Conservation (phyloP, 2,888 invertebrate species). For the Thera britannica region DNA sequence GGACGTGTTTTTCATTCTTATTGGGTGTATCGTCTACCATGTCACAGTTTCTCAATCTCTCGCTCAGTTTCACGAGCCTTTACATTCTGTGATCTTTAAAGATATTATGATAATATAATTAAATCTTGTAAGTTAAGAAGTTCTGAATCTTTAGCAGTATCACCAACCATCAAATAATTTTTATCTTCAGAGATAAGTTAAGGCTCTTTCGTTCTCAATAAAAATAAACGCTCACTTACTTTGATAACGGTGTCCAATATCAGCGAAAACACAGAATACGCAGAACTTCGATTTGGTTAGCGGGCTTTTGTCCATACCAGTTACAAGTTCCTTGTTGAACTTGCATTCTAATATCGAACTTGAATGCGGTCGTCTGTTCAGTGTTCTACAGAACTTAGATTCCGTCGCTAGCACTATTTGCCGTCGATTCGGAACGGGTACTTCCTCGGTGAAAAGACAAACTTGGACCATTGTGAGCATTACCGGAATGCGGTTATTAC, state of each 20-base stretch:
- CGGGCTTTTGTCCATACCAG: constrained; percentile 35
- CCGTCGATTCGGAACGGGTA: constrained; percentile 51
- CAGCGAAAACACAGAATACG: constrained; percentile 11
- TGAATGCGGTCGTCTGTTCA: constrained; percentile 49
- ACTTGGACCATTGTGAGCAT: constrained; percentile 63
- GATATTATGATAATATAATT: no score
- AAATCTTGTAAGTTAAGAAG: no score
- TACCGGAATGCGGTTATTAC: constrained; percentile 55
- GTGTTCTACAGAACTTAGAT: constrained; percentile 48
- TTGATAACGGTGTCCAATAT: constrained; percentile 22
- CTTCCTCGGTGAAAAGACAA: constrained; percentile 55
- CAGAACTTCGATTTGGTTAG: constrained; percentile 30
- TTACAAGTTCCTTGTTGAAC: constrained; percentile 50
- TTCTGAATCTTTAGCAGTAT: no score
- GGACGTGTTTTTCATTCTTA: constrained; percentile 36
- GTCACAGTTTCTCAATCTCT: neutral
- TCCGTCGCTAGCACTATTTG: constrained; percentile 48
- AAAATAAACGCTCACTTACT: constrained; percentile 6
- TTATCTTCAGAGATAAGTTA: no score
- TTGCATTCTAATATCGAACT: constrained; percentile 53
- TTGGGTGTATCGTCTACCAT: constrained; percentile 1
- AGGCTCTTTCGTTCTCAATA: constrained; percentile 2
- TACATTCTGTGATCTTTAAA: neutral
- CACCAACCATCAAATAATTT: no score
- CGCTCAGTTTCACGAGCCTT: neutral